Base-by-base conservation (phyloP, 2,797 vertebrate genomes). In the Fundulus diaphanus region DNA sequence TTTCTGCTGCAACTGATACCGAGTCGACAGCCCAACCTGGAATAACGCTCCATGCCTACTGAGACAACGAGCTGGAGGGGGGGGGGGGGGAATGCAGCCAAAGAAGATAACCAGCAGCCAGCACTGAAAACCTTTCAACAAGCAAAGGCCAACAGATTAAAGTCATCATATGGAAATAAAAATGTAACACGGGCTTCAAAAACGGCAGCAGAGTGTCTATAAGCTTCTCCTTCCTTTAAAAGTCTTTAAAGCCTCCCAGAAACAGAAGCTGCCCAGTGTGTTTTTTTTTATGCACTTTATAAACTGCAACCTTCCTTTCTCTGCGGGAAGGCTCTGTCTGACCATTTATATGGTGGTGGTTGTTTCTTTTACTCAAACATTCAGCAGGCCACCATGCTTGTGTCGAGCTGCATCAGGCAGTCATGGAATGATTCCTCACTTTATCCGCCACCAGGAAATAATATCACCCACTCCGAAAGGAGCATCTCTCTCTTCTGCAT, bases 21-120 rank as follows among this genome's bases (percentile, higher is more conserved):
- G 70, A 78, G 66, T 71, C 77, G 49, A 68, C 76, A 5, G 22
- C 57, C 35, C 42, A 42, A 71, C n/a, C 44, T 48, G 51, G 69
- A 76, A 70, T 57, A 51, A 68, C 3, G 74, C 76, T 87, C 82
- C 67, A 44, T 5, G 48, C 70, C 35, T 78, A 65, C 78, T 11
- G 15, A 46, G 69, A 81, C n/a, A n/a, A 79, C 20, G 35, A 63
- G 67, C 1, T 16, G 16, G 22, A 57, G 27, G 5, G 18, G 16
- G 15, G n/a, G 27, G 5, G 18, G 16, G 15, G n/a, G n/a, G 54
- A 54, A 70, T n/a, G n/a, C n/a, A n/a, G n/a, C n/a, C n/a, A 65
- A 1, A 35, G 61, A 74, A 78, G 68, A 77, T 33, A 16, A 51
- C 67, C 54, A 44, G 48, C 33, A 24, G 52, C 65, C 68, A 68